Conservation (phyloP, 2,888 invertebrate genomes). For the Pheosia tremula region DNA sequence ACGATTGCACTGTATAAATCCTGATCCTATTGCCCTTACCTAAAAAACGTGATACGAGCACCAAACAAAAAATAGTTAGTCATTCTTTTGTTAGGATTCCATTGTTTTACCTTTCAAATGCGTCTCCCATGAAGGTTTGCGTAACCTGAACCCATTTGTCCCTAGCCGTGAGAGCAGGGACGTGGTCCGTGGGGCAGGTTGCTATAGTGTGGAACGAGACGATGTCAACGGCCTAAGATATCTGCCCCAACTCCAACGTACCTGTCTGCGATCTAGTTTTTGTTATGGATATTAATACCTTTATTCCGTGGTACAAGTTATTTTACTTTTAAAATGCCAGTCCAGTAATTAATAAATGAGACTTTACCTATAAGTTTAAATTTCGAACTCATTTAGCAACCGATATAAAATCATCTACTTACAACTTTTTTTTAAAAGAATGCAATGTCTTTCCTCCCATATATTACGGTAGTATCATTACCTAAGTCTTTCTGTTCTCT, state of each 20-base stretch:
- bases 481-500: too few species aligned
- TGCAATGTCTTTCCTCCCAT: too few species aligned
- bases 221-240: slow-evolving; percentile 34
- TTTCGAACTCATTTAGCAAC: too few species aligned
- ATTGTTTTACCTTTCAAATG: slow-evolving; percentile 39
- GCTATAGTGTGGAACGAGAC: slow-evolving; percentile 28
- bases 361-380: too few species aligned
- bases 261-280: not conserved
- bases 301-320: not conserved
- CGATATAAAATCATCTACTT: too few species aligned
- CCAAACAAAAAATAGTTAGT: slow-evolving; percentile 41
- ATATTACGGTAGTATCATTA: too few species aligned
- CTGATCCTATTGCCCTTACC: slow-evolving; percentile 36
- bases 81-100: slow-evolving; percentile 42
- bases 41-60: slow-evolving; percentile 24
- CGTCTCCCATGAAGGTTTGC: slow-evolving; percentile 48
- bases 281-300: not conserved
- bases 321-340: not conserved
- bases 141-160: slow-evolving; percentile 44
- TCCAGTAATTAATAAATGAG: too few species aligned
- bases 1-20: slow-evolving; percentile 21
- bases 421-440: too few species aligned
- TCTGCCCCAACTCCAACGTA: not conserved
- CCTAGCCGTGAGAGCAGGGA: slow-evolving; percentile 44
- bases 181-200: slow-evolving; percentile 26